phyloP scores from a whole-genome alignment of 2,888 invertebrate species.

The Macrophya alboannulata region DNA sequence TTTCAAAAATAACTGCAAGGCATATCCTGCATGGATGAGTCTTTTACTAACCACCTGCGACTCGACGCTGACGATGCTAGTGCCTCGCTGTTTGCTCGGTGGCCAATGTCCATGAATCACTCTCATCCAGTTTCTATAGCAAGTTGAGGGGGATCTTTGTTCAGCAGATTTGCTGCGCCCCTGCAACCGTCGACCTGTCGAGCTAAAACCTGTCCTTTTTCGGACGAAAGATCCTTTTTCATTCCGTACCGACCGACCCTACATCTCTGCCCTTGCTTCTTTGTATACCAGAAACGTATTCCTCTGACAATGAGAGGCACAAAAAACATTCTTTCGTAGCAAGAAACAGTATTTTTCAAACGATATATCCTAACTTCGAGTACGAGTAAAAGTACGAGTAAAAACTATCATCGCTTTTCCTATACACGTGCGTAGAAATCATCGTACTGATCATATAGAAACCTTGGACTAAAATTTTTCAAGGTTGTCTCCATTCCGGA shows the following conservation, averaged over 20 bases:
- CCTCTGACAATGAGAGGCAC: neutral
- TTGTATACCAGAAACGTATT: neutral
- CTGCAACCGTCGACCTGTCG: conserved; percentile 17
- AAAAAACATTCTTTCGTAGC: neutral
- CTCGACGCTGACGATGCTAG: neutral
- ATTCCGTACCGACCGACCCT: neutral
- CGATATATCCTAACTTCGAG: neutral
- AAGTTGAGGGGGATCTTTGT: conserved; percentile 23
- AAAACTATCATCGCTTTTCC: neutral
- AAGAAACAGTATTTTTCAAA: neutral
- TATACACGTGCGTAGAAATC: neutral
- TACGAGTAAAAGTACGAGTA: neutral
- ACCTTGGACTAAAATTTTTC: conserved; percentile 37
- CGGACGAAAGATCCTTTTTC: conserved; percentile 11
- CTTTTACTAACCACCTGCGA: conserved; percentile 29
- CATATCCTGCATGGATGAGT: neutral
- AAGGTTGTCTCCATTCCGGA: conserved; percentile 40
- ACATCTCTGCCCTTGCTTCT: neutral
- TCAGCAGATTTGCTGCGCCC: conserved; percentile 27
- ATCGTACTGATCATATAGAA: neutral
- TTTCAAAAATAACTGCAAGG: conserved; percentile 8
- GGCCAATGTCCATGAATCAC: conserved; percentile 34
- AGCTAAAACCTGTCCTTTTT: conserved; percentile 37
- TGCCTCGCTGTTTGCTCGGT: neutral
- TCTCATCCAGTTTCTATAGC: conserved; percentile 27